These are phyloP conservation scores for Channa argus DNA, from an alignment of 2,113 vertebrate species.

Conservation along the genomic window DNA sequence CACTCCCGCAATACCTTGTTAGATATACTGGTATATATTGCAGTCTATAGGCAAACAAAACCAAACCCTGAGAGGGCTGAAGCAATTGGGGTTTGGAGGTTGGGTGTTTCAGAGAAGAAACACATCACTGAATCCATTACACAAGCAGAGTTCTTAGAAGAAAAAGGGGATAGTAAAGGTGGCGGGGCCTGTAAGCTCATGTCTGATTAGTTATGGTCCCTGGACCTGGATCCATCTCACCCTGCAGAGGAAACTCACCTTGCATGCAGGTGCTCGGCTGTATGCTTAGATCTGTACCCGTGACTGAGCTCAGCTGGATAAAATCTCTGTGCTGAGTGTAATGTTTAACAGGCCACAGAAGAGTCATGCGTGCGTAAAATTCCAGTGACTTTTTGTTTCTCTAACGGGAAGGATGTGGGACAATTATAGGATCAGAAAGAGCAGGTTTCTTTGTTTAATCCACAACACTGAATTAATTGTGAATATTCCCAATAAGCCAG, in stretches of 20 bases:
- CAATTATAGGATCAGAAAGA: neutral
- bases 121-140: neutral
- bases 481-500: no score
- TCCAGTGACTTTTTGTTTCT: neutral
- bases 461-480: neutral
- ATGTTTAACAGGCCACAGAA: slow-evolving; percentile 41
- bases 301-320: slow-evolving; percentile 20
- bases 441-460: neutral
- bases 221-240: neutral
- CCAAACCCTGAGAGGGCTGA: neutral
- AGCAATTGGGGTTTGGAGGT: neutral
- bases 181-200: neutral
- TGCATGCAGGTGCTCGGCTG: slow-evolving; percentile 9
- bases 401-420: neutral
- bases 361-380: slow-evolving; percentile 2
- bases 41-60: slow-evolving; percentile 8
- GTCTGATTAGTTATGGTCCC: slow-evolving; percentile 1
- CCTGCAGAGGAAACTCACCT: slow-evolving; percentile 11
- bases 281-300: neutral
- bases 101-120: neutral
- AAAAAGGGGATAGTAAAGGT: neutral
- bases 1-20: no score
- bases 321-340: slow-evolving; percentile 19
- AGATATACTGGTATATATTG: no score
- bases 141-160: neutral